Evolutionary conservation across 2,113 vertebrate genomes (phyloP), one percentile per base, ranked within the genome.

Genomic region (Poeciliopsis retropinna): DNA sequence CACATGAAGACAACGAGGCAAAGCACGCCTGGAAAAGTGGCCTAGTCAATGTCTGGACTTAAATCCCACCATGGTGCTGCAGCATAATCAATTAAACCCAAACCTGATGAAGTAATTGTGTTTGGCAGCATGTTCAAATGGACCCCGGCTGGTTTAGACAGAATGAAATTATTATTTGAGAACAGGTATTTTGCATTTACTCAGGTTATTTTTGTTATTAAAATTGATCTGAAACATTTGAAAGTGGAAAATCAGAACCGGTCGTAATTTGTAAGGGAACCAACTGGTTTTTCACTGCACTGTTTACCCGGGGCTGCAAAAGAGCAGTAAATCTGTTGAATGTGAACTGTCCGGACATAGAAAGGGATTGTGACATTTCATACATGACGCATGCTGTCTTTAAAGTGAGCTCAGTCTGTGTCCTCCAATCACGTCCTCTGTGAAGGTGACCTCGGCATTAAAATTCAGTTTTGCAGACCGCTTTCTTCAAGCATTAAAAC

Each of bases 381-480:
- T 3, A 67, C 14, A 47, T 30, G 39, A 29, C 1, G 47, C 14
- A 67, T 30, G 41, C 34, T 70, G 31, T 37, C 54, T 12, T 61
- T 22, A 61, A 22, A 19, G 6, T 9, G 39, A 13, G 9, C 71
- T 28, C 25, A 57, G 51, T 57, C 6, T 51, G 27, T 39, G 15
- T 63, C 65, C 37, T 68, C 41, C 66, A 29, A 22, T 44, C 60
- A 0, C 29, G 2, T 6, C 27, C 13, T 25, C 12, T 72, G 27
- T 68, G 31, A 82, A 78, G 69, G 71, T 57, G 81, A 78, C 71
- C 54, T 67, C 65, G 64, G 73, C 63, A n/a, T 61, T 66, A 65
- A 67, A 78, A 69, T 25, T 74, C n/a, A 31, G 27, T 37, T 37
- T 67, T 19, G 31, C 60, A 75, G 39, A 73, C 41, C 37, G 29